A percentile compares a stretch with the other conserved stretches of the same genome.
Conservation (phyloP, 2,113 vertebrate genomes). For the Drymodes brunneopygia region DNA sequence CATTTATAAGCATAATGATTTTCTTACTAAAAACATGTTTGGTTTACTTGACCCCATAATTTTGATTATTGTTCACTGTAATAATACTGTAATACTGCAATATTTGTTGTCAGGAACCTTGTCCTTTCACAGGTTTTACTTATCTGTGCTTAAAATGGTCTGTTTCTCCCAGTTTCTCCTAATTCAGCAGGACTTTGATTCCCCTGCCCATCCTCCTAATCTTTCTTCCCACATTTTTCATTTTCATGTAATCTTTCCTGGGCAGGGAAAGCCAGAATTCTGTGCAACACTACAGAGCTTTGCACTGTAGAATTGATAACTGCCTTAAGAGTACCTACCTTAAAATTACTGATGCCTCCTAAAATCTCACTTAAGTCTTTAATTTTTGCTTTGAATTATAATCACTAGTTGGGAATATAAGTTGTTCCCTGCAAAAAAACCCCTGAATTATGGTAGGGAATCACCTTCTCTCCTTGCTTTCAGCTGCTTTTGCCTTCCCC, state of each 20-base stretch:
- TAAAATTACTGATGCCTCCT: neutral
- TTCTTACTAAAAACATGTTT: neutral
- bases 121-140: neutral
- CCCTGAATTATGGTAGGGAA: neutral
- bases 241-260: neutral
- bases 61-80: neutral
- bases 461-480: neutral
- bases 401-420: neutral
- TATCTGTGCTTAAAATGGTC: neutral
- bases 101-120: neutral
- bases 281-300: neutral
- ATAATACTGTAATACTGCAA: neutral
- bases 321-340: neutral
- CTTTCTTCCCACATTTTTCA: neutral
- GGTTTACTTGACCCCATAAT: neutral
- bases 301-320: neutral
- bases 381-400: neutral
- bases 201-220: neutral
- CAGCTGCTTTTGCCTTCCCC: neutral
- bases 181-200: neutral
- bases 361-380: neutral
- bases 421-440: neutral
- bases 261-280: neutral
- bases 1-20: neutral
- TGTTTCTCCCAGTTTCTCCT: neutral